Evolutionary conservation across 2,113 vertebrate genomes (phyloP).

Genomic region (Ctenodactylus gundi): DNA sequence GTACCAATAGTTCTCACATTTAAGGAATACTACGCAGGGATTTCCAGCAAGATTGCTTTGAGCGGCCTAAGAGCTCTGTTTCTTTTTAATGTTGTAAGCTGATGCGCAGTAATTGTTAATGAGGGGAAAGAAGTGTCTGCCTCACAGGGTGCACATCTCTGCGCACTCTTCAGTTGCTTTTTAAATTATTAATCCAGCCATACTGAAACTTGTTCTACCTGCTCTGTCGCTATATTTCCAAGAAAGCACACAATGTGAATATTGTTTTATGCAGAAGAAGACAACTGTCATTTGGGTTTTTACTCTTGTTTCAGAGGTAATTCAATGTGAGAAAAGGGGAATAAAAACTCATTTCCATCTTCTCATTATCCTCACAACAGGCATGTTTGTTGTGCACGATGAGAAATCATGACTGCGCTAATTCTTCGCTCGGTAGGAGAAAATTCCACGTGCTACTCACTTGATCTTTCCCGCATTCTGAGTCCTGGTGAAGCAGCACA

Average conservation of each 20-base stretch:
- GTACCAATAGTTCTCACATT: constrained; percentile 77
- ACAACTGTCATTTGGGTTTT: constrained; percentile 50
- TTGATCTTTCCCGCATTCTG: constrained; percentile 37
- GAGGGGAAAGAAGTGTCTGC: constrained; percentile 55
- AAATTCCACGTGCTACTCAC: constrained; percentile 23
- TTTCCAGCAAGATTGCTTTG: constrained; percentile 63
- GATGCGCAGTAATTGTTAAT: constrained; percentile 82
- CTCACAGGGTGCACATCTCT: not conserved
- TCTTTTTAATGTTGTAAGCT: constrained; percentile 65
- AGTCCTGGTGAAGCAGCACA: constrained; percentile 29
- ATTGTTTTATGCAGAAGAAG: constrained; percentile 58
- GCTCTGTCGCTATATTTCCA: constrained; percentile 53
- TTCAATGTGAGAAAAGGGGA: constrained; percentile 35
- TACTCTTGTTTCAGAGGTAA: constrained; percentile 50
- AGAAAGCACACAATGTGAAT: constrained; percentile 32
- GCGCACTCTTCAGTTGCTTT: constrained; percentile 21
- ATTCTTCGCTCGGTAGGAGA: constrained; percentile 31
- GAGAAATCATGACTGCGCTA: constrained; percentile 72
- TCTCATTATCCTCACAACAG: constrained; percentile 40
- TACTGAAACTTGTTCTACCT: constrained; percentile 46
- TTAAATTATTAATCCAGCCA: constrained; percentile 70
- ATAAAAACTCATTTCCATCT: constrained; percentile 64
- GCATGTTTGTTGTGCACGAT: constrained; percentile 53
- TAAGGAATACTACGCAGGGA: constrained; percentile 62
- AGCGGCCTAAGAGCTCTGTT: constrained; percentile 66